Percentiles rank a stretch among this genome's conserved stretches.
Evolutionary conservation across 1,140 invertebrate genomes (phyloP).

Genomic region (Portunus trituberculatus): DNA sequence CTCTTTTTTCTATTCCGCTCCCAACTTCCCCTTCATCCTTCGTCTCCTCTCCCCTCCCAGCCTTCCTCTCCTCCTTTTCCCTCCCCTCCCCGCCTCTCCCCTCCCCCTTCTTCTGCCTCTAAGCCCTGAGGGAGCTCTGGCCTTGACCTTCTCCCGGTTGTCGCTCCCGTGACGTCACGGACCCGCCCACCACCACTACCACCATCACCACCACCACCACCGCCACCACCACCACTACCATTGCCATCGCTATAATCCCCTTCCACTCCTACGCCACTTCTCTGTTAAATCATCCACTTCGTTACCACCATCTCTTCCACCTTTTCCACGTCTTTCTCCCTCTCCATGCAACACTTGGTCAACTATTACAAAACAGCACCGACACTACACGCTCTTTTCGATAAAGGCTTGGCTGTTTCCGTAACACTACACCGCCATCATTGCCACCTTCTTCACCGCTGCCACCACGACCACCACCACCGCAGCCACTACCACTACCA

Average conservation of each 20-base stretch:
- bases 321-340: not conserved
- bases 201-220: not conserved
- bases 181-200: no score
- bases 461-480: not conserved
- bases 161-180: not conserved
- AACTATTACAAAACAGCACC: no score
- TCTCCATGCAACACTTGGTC: no score
- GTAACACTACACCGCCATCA: not conserved
- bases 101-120: not conserved
- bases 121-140: not conserved
- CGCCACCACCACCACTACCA: not conserved
- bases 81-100: not conserved
- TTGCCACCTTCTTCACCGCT: not conserved
- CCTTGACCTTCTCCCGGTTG: conserved; percentile 6
- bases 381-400: not conserved
- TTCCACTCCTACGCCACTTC: no score
- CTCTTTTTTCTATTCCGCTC: not conserved
- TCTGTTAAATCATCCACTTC: not conserved
- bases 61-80: not conserved
- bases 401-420: not conserved
- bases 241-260: not conserved
- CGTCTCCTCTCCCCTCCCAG: not conserved
- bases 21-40: not conserved
- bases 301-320: not conserved
- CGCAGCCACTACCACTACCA: not conserved